phyloP scores from a whole-genome alignment of 2,113 vertebrate genomes.

The Chaetodon auriga region DNA sequence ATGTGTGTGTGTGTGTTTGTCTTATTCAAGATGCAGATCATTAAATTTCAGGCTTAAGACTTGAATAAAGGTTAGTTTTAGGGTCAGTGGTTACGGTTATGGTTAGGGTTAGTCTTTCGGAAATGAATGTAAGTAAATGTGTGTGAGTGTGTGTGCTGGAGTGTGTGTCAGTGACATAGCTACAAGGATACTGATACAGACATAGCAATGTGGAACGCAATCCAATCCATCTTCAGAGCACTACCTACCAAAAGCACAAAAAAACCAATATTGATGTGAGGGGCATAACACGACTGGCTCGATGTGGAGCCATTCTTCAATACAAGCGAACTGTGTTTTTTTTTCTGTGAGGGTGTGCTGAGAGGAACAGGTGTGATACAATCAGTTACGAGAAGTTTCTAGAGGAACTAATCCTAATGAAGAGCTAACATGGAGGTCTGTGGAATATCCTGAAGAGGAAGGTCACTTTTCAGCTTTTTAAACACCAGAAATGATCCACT shows the following conservation, averaged over 20 bases:
- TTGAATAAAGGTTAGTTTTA: too few relatives aligned
- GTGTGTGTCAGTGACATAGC: too few relatives aligned
- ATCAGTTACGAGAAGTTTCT: neutral
- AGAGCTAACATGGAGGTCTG: neutral
- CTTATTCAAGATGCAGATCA: too few relatives aligned
- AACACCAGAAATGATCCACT: neutral
- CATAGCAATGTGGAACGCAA: neutral
- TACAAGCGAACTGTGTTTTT: neutral
- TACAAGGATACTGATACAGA: too few relatives aligned
- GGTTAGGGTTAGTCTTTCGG: too few relatives aligned
- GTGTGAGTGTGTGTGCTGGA: too few relatives aligned
- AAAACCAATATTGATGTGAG: neutral
- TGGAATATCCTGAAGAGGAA: neutral
- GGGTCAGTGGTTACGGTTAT: too few relatives aligned
- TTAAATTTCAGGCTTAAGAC: too few relatives aligned
- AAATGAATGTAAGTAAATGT: too few relatives aligned
- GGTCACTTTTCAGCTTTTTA: neutral
- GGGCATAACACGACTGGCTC: neutral
- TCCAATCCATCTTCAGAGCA: neutral
- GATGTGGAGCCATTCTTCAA: neutral
- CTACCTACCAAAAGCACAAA: conserved; percentile 3
- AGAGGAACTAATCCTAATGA: neutral
- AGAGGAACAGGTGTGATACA: neutral
- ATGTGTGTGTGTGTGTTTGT: too few relatives aligned
- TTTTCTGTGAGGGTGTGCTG: neutral